Evolutionary conservation across 2,888 invertebrate genomes (phyloP), one percentile per base, ranked within the genome.

Genomic region (Hoplodrina blanda): DNA sequence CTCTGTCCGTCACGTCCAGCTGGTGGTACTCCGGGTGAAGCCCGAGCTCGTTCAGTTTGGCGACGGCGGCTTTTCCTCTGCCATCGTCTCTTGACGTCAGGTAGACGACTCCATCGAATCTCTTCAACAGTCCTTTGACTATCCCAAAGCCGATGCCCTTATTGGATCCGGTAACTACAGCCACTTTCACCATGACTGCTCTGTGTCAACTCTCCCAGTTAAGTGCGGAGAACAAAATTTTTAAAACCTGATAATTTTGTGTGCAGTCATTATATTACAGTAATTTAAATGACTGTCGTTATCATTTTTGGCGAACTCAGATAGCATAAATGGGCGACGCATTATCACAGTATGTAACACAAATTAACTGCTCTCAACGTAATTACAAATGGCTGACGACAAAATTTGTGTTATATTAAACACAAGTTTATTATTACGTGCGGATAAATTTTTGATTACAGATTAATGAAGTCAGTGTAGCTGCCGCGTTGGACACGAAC

Each of bases 111-210:
- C 97, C 97, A 52, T 97, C 90, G 86, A 96, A 97, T 83, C 96
- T 93, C 83, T 96, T 90, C 80, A 97, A 96, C 4, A 97, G 89
- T 0, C 95, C 87, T 88, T 96, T 96, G 0, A 97, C 97, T 60
- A 97, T 97, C 0, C 94, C 96, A 80, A 95, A 97, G 1, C 97
- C 97, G 74, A 97, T 97, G 0, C 97, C 97, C 89, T 97, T 97
- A 87, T 97, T 97, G 33, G 96, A 91, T 17, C 97, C 97, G 46
- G 97, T 97, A 11, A 97, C 97, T 0, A 91, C 87, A 0, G 89
- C 90, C 0, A 88, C 82, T 62, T 76, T 83, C 13, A 72, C 72
- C 81, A 81, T 82, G 60, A 53, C 65, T 69, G 30, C 17, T 46
- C 44, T 53, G 13, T 33, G 13, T 19, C 11, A 8, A 13, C 30